Percentiles rank a stretch among this genome's conserved stretches.
phyloP scores from a whole-genome alignment of 1,140 invertebrate species.

The Drosophila arawakana region DNA sequence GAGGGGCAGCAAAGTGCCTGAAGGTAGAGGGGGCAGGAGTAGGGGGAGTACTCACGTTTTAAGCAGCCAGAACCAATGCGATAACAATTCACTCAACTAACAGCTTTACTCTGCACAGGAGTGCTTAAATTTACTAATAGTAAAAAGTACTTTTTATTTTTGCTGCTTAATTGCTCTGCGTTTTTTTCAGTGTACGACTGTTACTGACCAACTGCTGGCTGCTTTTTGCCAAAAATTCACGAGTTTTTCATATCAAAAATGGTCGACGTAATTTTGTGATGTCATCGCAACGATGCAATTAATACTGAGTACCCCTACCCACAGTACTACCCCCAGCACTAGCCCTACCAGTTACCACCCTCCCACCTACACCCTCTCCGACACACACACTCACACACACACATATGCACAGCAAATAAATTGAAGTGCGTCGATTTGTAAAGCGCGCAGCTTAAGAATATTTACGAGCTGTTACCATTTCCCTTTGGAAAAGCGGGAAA shows the following conservation, averaged over 20 bases:
- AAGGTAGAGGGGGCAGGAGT: background rate
- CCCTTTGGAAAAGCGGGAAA: slow-evolving; percentile 4
- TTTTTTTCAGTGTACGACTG: no score
- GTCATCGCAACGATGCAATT: slow-evolving; percentile 52
- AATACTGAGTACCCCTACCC: slow-evolving; percentile 3
- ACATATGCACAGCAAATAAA: slow-evolving; percentile 54
- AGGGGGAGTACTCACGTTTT: slow-evolving; percentile 11
- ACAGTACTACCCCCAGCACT: background rate
- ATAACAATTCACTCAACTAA: slow-evolving; percentile 30
- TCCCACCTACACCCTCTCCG: no score
- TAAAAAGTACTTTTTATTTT: no score
- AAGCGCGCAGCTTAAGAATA: slow-evolving; percentile 75
- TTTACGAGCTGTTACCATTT: slow-evolving; percentile 67
- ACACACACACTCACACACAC: slow-evolving; percentile 9
- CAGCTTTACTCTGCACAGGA: no score
- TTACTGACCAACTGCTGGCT: slow-evolving; percentile 27
- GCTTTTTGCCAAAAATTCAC: slow-evolving; percentile 4
- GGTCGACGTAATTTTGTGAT: slow-evolving; percentile 49
- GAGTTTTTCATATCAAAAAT: slow-evolving; percentile 22
- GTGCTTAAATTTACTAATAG: no score
- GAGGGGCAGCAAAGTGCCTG: background rate
- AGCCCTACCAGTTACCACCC: background rate
- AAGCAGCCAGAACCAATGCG: slow-evolving; percentile 43
- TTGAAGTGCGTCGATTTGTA: slow-evolving; percentile 76
- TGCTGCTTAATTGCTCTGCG: no score